phyloP scores from a whole-genome alignment of 2,113 vertebrate genomes.

The Eidolon helvum region DNA sequence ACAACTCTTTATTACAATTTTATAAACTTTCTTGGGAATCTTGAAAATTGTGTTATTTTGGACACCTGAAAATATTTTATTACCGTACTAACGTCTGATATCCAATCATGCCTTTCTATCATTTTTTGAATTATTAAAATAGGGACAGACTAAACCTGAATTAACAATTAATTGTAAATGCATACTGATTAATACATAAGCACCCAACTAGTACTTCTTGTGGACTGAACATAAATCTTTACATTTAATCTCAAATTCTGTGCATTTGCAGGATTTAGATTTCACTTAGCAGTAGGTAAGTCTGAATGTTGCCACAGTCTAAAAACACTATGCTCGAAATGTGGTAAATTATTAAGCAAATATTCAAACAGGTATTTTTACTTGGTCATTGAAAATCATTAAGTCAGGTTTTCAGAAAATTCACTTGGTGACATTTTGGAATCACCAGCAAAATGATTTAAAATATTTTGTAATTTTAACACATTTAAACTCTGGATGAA shows the following conservation, averaged over 20 bases:
- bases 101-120: not conserved
- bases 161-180: not conserved
- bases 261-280: not conserved
- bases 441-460: not conserved
- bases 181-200: not conserved
- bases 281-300: not conserved
- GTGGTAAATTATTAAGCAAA: not conserved
- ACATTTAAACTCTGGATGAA: constrained; percentile 3
- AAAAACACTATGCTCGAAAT: not conserved
- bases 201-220: not conserved
- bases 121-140: constrained; percentile 9
- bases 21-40: constrained; percentile 13
- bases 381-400: not conserved
- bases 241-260: not conserved
- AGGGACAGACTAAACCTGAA: not conserved
- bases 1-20: constrained; percentile 22
- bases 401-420: not conserved
- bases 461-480: not conserved
- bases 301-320: not conserved
- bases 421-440: not conserved
- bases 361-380: not conserved
- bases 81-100: not conserved
- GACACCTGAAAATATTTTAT: constrained; percentile 32
- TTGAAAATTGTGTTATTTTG: constrained; percentile 32
- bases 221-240: not conserved